These are phyloP conservation scores for Leptobrachium leishanense DNA, from an alignment of 2,113 vertebrate genomes.

Conservation along the genomic window DNA sequence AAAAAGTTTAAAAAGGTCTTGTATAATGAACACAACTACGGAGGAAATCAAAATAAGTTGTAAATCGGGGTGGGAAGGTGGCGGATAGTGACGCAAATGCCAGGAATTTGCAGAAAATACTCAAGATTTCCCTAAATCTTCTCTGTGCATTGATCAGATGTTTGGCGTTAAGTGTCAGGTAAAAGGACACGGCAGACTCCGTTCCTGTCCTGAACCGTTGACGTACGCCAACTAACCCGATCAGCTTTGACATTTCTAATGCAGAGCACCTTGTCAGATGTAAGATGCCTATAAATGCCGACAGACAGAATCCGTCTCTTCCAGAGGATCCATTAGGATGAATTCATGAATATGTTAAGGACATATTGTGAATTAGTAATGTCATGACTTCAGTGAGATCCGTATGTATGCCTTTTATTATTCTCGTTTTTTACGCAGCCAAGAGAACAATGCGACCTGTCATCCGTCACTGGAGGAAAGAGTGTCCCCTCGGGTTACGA, in stretches of 20 bases:
- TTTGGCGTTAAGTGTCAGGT: too few relatives aligned
- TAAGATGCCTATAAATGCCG: not conserved
- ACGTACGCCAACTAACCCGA: not conserved
- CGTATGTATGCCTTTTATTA: slow-evolving; percentile 8
- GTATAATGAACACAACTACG: too few relatives aligned
- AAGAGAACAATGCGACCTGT: slow-evolving; percentile 4
- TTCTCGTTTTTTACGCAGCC: not conserved
- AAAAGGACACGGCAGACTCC: too few relatives aligned
- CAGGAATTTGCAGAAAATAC: too few relatives aligned
- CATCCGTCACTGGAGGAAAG: not conserved
- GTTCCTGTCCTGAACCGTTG: too few relatives aligned
- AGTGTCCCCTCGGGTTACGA: not conserved
- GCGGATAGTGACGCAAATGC: too few relatives aligned
- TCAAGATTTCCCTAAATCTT: too few relatives aligned
- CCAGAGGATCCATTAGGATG: slow-evolving; percentile 4
- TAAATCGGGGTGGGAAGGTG: too few relatives aligned
- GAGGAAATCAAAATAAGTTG: too few relatives aligned
- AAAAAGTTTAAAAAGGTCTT: too few relatives aligned
- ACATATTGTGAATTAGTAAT: slow-evolving; percentile 6
- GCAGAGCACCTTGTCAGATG: not conserved
- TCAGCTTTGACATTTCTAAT: slow-evolving; percentile 1
- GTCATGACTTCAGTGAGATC: not conserved
- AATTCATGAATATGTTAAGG: slow-evolving; percentile 13
- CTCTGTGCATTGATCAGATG: too few relatives aligned
- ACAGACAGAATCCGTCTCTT: not conserved